Base-by-base conservation (phyloP, 2,113 vertebrate genomes). In the Dasyprocta punctata region DNA sequence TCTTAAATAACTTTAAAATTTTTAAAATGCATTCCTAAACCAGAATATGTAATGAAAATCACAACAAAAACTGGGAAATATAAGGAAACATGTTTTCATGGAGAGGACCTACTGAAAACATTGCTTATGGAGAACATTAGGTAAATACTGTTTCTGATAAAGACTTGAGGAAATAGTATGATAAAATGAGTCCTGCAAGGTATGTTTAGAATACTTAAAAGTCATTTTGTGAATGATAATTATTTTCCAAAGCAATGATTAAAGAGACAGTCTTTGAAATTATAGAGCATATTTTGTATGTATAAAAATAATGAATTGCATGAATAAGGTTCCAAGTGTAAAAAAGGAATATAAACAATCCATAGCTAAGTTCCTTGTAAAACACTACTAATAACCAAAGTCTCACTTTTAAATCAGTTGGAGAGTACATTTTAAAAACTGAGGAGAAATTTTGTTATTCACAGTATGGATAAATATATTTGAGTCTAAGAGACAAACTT, bases 211-310 rank as follows among this genome's bases (percentile, higher is more conserved):
- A 81, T 84, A 84, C 63, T 65, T 78, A 88, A 77, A 73, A 95
- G 47, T 36, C 56, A 77, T 63, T 38, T 13, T 38, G 30, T 80
- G 86, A 86, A 38, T 80, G 89, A 80, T 41, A 44, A 65, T 95
- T 97, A 36, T 94, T 92, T 94, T 90, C 30, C 47, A 91, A 95
- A 95, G 58, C 20, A 87, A 67, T 58, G 47, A 80, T 89, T 67
- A 60, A 58, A 83, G 24, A 13, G 33, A 92, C 38, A 36, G 20
- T 56, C 73, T 96, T 97, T 93, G 71, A 91, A 94, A 92, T 47
- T 47, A 75, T 41, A 63, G 38, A 60, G n/a, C 47, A 47, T 38
- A 17, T 88, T 86, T 95, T 82, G 69, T 67, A 83, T 30, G 56
- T 82, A 33, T 44, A 67, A 83, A 97, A 11, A 38, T 87, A 90